These are phyloP conservation scores for Chrysoperla carnea DNA, from an alignment of 1,140 invertebrate species.

Conservation along the genomic window DNA sequence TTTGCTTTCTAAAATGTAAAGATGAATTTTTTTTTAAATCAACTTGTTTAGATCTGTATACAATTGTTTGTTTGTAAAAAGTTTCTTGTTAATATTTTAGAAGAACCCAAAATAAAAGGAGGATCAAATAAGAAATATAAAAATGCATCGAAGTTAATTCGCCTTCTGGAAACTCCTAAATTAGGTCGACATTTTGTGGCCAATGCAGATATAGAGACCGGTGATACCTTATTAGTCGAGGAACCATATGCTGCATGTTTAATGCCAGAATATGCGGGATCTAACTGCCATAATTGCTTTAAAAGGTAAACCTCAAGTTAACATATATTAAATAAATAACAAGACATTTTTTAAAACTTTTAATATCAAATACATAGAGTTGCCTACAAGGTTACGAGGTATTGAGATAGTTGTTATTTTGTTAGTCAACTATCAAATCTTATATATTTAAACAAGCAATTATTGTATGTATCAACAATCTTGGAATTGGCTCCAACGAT, in stretches of 20 bases:
- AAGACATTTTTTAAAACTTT: background rate
- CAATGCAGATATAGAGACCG: constrained; percentile 32
- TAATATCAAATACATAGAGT: no score
- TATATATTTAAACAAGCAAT: no score
- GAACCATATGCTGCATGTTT: constrained; percentile 56
- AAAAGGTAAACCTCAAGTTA: constrained; percentile 28
- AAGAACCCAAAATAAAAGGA: constrained; percentile 11
- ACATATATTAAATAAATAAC: background rate
- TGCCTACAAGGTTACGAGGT: no score
- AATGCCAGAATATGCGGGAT: constrained; percentile 47
- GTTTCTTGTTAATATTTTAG: no score
- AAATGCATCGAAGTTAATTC: constrained; percentile 24
- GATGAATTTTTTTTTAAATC: no score
- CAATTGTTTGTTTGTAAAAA: no score
- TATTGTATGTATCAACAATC: no score
- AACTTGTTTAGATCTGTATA: no score
- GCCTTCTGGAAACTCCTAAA: constrained; percentile 24
- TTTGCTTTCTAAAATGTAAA: no score
- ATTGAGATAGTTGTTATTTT: no score
- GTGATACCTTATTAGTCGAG: constrained; percentile 52
- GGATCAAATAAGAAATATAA: constrained; percentile 17
- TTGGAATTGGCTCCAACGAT: no score
- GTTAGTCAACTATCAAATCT: no score
- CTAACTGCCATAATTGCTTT: constrained; percentile 74
- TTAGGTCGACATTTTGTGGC: constrained; percentile 40